A percentile compares a stretch with the other conserved stretches of the same genome.
Evolutionary conservation across 2,888 invertebrate species (phyloP).

Genomic region (Leucoma salicis): DNA sequence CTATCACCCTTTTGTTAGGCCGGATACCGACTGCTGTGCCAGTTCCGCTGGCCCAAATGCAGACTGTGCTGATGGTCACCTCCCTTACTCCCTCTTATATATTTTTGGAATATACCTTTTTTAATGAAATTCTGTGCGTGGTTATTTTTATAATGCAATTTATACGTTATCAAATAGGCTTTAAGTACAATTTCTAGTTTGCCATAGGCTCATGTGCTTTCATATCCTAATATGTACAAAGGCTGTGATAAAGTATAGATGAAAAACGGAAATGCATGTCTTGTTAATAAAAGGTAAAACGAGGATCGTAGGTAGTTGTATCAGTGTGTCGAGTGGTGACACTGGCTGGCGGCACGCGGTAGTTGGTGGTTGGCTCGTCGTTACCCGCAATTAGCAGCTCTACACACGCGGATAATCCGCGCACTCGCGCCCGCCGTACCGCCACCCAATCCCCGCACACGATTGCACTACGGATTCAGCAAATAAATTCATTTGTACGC

Average conservation of each 20-base stretch:
- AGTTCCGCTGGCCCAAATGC: conserved; percentile 66
- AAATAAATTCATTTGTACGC: conserved; percentile 82
- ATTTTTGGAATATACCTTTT: conserved; percentile 15
- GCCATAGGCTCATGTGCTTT: conserved; percentile 3
- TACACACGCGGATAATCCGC: conserved; percentile 75
- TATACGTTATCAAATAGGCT: conserved; percentile 4
- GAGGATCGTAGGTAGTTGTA: not conserved
- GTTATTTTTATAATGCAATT: conserved; percentile 9
- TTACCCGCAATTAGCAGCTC: conserved; percentile 77
- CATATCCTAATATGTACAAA: too few relatives aligned
- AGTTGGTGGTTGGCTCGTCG: conserved; percentile 48
- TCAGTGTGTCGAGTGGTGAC: conserved; percentile 15
- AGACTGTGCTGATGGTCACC: conserved; percentile 46
- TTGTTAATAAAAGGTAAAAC: too few relatives aligned
- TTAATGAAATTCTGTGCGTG: conserved; percentile 22
- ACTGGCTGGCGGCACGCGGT: conserved; percentile 17
- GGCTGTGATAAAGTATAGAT: too few relatives aligned
- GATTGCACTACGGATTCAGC: conserved; percentile 77
- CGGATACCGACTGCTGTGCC: conserved; percentile 76
- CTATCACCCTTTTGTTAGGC: conserved; percentile 80
- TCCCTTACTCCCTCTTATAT: conserved; percentile 14
- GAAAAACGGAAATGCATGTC: too few relatives aligned
- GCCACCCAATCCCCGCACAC: conserved; percentile 45
- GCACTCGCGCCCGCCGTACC: conserved; percentile 40
- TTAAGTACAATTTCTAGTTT: conserved; percentile 14